Evolutionary conservation across 2,113 vertebrate genomes (phyloP).

Genomic region (Atrichornis clamosus): DNA sequence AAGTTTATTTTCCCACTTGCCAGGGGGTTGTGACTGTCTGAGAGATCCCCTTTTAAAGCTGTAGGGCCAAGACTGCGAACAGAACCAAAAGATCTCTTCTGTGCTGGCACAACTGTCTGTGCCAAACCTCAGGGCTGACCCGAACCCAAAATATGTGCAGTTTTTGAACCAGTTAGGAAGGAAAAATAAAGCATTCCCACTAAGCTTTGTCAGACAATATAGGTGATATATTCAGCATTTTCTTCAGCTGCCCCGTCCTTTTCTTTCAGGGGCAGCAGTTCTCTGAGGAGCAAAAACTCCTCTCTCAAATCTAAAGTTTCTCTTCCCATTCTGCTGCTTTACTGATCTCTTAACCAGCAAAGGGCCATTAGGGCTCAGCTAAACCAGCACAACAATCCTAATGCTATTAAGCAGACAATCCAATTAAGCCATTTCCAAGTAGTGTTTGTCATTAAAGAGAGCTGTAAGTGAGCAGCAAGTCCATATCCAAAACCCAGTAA

Average conservation of each 20-base stretch:
- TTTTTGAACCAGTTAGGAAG: background rate
- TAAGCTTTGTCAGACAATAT: background rate
- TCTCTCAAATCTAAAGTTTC: background rate
- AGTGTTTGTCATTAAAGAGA: constrained; percentile 61
- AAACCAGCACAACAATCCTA: constrained; percentile 49
- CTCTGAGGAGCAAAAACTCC: background rate
- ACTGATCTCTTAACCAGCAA: constrained; percentile 31
- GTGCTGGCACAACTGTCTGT: background rate
- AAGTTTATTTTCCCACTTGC: background rate
- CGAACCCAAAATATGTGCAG: background rate
- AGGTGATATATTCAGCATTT: background rate
- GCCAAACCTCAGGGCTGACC: background rate
- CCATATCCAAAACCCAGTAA: background rate
- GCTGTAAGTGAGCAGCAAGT: constrained; percentile 42
- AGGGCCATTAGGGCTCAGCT: constrained; percentile 41
- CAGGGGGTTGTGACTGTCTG: background rate
- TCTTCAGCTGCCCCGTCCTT: background rate
- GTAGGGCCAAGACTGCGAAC: background rate
- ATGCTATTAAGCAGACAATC: constrained; percentile 66
- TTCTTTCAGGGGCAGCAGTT: background rate
- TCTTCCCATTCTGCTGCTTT: background rate
- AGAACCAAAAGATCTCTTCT: background rate
- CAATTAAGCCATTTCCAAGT: constrained; percentile 66
- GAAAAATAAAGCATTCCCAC: background rate
- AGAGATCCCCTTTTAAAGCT: background rate